Base-by-base conservation (phyloP, 1,140 invertebrate genomes). In the Cepaea nemoralis region DNA sequence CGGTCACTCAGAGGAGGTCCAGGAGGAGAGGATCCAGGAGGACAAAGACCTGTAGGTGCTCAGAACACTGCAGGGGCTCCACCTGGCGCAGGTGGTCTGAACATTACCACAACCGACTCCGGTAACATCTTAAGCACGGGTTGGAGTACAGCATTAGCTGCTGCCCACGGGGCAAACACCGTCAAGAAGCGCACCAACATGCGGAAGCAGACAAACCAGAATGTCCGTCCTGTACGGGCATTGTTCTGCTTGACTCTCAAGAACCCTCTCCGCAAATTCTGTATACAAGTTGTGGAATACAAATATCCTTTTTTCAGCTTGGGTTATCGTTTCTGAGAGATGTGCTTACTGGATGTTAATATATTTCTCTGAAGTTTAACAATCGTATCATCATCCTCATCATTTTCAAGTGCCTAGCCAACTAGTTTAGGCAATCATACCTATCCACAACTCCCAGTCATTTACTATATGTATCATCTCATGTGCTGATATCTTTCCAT, bases 221-320 rank as follows among this genome's bases (percentile, higher is more conserved):
- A 90, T 86, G 86, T 89, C 45, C 94, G 97, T 87, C 97, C 98
- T 0, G 94, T 94, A 86, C 93, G 97, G 82, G 97, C 97, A 33
- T 94, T 99, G 71, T 97, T 98, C 88, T 99, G 97, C 92, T 93
- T 99, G 77, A 94, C 94, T 48, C 93, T 99, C 80, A 97, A 97
- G 90, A 99, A 99, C 93, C 98, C 98, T 19, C 88, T 99, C 45
- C 94, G 98, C 84, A 98, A 98, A 90, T 91, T 98, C 78, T 99
- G 98, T 92, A 99, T 99, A 89, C 95, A 95, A 88, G 94, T 99
- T 85, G 97, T 99, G 74, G 98, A 99, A 92, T 99, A 97, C 97
- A 99, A 98, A 97, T 98, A 98, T 91, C 90, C 90, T 92, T 92
- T 91, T 79, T 76, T 45, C 16, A 75, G 35, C 42, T 45, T 45